Percentiles rank a stretch among this genome's conserved stretches.
These are phyloP conservation scores for Mugil cephalus DNA, from an alignment of 2,113 vertebrate genomes.

Conservation along the genomic window DNA sequence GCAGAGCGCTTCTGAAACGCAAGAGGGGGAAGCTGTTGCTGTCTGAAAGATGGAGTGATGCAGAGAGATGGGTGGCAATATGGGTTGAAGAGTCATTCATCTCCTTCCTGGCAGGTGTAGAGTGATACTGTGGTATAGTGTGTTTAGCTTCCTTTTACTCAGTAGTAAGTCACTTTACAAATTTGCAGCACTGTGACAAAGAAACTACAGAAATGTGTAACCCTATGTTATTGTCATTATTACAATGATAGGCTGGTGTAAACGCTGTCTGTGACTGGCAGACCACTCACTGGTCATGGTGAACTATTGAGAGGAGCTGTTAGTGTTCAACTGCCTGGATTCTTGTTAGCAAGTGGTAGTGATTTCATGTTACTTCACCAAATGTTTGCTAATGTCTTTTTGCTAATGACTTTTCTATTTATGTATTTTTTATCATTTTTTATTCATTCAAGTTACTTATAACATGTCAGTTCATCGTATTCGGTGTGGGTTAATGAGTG, in stretches of 20 bases:
- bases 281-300: conserved; percentile 1
- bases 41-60: conserved; percentile 35
- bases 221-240: background rate
- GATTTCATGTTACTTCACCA: conserved; percentile 45
- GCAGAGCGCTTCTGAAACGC: conserved; percentile 3
- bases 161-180: background rate
- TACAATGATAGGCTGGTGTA: background rate
- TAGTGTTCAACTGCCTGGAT: conserved; percentile 11
- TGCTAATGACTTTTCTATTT: conserved; percentile 44
- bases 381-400: conserved; percentile 49
- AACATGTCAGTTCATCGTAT: conserved; percentile 45
- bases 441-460: conserved; percentile 39
- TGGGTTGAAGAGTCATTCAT: conserved; percentile 8
- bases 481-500: conserved; percentile 35
- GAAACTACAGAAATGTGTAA: background rate
- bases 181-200: background rate
- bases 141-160: background rate
- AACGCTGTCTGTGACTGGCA: conserved; percentile 13
- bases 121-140: background rate
- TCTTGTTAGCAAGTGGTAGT: conserved; percentile 44
- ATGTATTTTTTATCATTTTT: too few relatives aligned
- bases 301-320: background rate
- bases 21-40: conserved; percentile 21
- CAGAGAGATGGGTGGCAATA: conserved; percentile 2
- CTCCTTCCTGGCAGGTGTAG: conserved; percentile 10